Conservation (phyloP, 2,113 vertebrate species). For the Laticauda colubrina region DNA sequence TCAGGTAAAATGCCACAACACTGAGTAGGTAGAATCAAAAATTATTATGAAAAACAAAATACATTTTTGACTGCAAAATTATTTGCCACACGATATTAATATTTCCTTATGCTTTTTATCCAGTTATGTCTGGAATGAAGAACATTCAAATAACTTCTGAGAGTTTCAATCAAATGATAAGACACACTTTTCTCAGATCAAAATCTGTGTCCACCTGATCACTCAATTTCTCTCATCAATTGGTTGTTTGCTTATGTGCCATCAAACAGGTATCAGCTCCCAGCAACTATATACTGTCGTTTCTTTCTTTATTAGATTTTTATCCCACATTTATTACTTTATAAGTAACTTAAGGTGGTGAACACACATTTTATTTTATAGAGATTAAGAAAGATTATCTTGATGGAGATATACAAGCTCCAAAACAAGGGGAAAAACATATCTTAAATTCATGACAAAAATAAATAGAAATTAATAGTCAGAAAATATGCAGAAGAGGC, state of each 20-base stretch:
- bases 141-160: neutral
- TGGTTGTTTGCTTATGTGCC: neutral
- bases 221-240: neutral
- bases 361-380: no score
- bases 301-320: neutral
- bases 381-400: neutral
- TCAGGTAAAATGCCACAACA: neutral
- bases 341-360: no score
- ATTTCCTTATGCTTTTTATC: neutral
- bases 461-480: neutral
- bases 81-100: neutral
- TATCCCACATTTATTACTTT: no score
- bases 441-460: neutral
- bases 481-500: neutral
- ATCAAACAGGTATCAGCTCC: neutral
- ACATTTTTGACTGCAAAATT: neutral
- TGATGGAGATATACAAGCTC: neutral
- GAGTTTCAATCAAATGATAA: neutral
- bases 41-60: neutral
- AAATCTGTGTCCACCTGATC: neutral
- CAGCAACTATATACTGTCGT: neutral
- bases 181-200: neutral
- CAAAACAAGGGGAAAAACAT: neutral
- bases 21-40: constrained; percentile 2
- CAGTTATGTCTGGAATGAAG: no score